These are phyloP conservation scores for Saturnia japonica DNA, from an alignment of 2,888 invertebrate species.

Conservation along the genomic window DNA sequence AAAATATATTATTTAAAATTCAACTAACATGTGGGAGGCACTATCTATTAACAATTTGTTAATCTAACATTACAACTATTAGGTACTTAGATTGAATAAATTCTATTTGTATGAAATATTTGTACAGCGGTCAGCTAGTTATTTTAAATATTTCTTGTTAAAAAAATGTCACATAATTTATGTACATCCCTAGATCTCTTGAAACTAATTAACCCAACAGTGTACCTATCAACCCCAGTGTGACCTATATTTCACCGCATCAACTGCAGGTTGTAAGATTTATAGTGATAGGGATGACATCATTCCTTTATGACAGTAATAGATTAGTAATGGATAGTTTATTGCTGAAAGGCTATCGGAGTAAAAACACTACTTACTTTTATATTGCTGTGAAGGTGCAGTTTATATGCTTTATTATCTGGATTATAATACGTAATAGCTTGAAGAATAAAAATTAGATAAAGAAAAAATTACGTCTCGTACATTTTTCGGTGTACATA, in stretches of 20 bases:
- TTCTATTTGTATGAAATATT: too few species aligned
- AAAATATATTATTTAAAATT: not conserved
- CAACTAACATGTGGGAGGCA: too few species aligned
- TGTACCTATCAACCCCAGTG: not conserved
- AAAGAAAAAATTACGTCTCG: too few species aligned
- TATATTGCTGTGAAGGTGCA: constrained; percentile 15
- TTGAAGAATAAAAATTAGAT: not conserved
- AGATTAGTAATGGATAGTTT: constrained; percentile 54
- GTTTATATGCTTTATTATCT: constrained; percentile 13
- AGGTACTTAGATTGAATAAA: too few species aligned
- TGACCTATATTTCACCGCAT: constrained; percentile 9
- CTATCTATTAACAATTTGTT: too few species aligned
- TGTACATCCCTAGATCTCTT: not conserved
- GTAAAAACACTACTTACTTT: constrained; percentile 24
- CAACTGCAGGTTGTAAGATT: constrained; percentile 29
- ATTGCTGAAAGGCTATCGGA: constrained; percentile 54
- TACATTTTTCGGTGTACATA: too few species aligned
- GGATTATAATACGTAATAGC: not conserved
- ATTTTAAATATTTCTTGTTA: too few species aligned
- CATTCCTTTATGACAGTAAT: constrained; percentile 45
- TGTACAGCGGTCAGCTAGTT: too few species aligned
- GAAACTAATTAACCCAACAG: not conserved
- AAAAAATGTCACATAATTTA: not conserved
- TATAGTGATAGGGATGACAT: constrained; percentile 49
- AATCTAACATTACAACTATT: too few species aligned